Evolutionary conservation across 2,113 vertebrate species (phyloP), one percentile per base, ranked within the genome.

Genomic region (Limanda limanda): DNA sequence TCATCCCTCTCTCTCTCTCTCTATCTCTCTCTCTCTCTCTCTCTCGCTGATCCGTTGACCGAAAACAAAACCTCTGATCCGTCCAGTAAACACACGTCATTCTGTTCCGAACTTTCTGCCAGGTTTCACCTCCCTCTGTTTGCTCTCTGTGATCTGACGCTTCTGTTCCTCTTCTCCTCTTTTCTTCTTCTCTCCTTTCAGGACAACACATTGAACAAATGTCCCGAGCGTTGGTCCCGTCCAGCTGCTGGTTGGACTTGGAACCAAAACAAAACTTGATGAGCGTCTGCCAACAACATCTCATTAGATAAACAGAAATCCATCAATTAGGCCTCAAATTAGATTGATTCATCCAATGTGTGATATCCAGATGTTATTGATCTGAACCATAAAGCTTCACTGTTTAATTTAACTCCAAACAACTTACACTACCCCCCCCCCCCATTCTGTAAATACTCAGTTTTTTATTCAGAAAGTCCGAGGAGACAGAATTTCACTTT

Each of bases 51-150:
- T 76, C 82, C 56, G 55, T 42, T 42, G 63, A 76, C 64, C 18
- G 21, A 69, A 68, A 68, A 84, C 75, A 79, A 68, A 79, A 37
- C 60, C 76, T 63, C 61, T 74, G 71, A 74, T 74, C 55, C 20
- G 63, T 78, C 69, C 79, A 27, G 80, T 69, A 78, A 83, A 88
- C 74, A 80, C 23, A 82, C 74, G 71, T 86, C 83, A 88, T 6
- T n/a, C 31, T 21, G 62, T 62, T 65, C 77, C 79, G 54, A 35
- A 76, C 60, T 18, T 25, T 37, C 42, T 71, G 82, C 82, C 83
- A 83, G 74, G 73, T 83, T 75, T 85, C 48, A 71, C 77, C 74
- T 69, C 77, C 15, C 42, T 68, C 66, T 85, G 83, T 78, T 81
- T 83, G 83, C 74, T 71, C 11, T 21, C 48, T 1, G 60, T 71